phyloP scores from a whole-genome alignment of 2,113 vertebrate species.

The Mirounga angustirostris region DNA sequence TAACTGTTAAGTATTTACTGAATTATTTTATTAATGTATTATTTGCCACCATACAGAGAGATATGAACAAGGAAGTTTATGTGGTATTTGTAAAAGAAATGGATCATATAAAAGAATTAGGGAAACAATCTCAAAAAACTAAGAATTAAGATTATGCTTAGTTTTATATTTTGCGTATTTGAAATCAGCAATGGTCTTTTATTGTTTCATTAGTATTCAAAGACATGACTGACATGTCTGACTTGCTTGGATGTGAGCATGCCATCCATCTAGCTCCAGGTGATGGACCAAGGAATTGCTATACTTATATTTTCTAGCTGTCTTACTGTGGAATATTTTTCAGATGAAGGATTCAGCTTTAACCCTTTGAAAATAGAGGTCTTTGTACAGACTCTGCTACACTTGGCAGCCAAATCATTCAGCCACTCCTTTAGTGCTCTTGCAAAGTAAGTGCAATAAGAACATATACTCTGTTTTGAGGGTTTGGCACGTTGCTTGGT shows the following conservation, averaged over 20 bases:
- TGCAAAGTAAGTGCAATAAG: conserved; percentile 95
- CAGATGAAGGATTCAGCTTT: conserved; percentile 97
- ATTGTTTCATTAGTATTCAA: background rate
- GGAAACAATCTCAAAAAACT: background rate
- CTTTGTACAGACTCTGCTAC: conserved; percentile 96
- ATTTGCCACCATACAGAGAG: background rate
- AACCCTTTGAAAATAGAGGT: conserved; percentile 99
- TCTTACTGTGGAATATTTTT: conserved; percentile 79
- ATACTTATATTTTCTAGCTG: background rate
- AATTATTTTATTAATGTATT: background rate
- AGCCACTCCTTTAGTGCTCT: conserved; percentile 99
- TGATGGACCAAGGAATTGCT: background rate
- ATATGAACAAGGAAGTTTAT: background rate
- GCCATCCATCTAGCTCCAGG: background rate
- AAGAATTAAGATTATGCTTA: conserved; percentile 13
- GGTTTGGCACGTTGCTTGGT: background rate
- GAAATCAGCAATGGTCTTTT: conserved; percentile 2
- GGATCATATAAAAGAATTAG: background rate
- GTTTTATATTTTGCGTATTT: conserved; percentile 39
- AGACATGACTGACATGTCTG: background rate
- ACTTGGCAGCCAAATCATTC: conserved; percentile 97
- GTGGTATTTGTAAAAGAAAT: conserved; percentile 37
- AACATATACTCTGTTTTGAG: background rate
- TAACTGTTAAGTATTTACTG: background rate
- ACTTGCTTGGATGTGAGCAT: background rate